Evolutionary conservation across 2,888 invertebrate genomes (phyloP), one percentile per base, ranked within the genome.

Genomic region (Liodrosophila aerea): DNA sequence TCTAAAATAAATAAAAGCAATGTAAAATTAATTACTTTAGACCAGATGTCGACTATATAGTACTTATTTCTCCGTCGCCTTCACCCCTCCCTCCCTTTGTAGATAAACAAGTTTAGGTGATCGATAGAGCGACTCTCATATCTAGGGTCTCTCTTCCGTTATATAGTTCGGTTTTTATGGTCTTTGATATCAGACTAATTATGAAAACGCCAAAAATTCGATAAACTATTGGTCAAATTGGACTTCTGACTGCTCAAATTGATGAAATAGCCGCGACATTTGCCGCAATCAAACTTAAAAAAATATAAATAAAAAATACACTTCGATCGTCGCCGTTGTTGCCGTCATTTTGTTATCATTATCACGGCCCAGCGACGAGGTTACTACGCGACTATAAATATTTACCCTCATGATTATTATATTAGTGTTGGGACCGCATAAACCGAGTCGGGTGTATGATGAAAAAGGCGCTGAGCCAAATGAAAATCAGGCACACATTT

Each of bases 181-280:
- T 50, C 80, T 85, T 77, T 77, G 73, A 85, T 77, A 77, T 82
- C 80, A 85, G 83, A 80, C 85, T 76, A 83, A 85, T 78, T 83
- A 73, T 66, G 43, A 37, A 57, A 64, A 73, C 73, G 69, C 73
- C 68, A 64, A 72, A 36, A 61, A 33, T 31, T 62, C 82, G 77
- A 78, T 78, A 83, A 85, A 85, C 37, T 22, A 22, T 22, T 22
- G 22, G 3, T 22, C 22, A 22, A 64, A 68, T 75, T 82, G 72
- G 73, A 72, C 78, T 66, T 64, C 44, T 82, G 64, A 59, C 80
- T 60, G 47, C 59, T 52, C 27, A 49, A 4, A 39, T 76, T 85
- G 83, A 69, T 66, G 78, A 68, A 84, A 84, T 62, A 54, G 43
- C 53, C 45, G 34, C 70, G 15, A 41, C 39, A 45, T 57, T 15